Base-by-base conservation (phyloP, 2,113 vertebrate species). In the Pollachius pollachius region DNA sequence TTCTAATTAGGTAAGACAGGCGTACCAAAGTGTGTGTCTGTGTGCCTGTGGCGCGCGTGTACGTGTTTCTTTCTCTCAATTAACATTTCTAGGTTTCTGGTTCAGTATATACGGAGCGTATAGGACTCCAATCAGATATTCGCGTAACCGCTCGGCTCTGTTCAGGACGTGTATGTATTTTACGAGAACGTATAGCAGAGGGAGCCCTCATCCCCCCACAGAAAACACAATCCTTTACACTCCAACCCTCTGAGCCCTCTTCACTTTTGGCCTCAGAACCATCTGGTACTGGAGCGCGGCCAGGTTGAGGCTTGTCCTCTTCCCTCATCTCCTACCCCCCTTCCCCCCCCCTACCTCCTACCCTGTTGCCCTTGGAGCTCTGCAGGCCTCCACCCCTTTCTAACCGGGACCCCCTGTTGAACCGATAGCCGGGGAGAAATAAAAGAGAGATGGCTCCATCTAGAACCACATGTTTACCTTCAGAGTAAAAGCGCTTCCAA, bases 391-490 rank as follows among this genome's bases (percentile, higher is more conserved):
- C 23, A 48, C 59, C 67, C 67, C 73, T 73, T 71, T 76, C 75
- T 65, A 71, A 30, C 68, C 23, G 37, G 66, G 30, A 56, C 52
- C 41, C 27, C 63, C 56, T 70, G 52, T 70, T 73, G 67, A 64
- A 78, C 73, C 62, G 61, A 57, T 8, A n/a, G 71, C 65, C 72
- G 62, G 67, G 59, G 67, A 71, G 69, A 64, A 71, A 48, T 52
- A 48, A 37, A 21, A 64, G 27, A 52, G 52, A 83, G 87, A 76
- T 59, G 70, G 84, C 79, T 76, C 75, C 83, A 88, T 85, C 85
- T 81, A 89, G 83, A 67, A 77, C 64, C 84, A 89, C 87, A 80
- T 54, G 85, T 90, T 89, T 77, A 62, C 57, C 65, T 52, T 70
- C 64, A 17, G 17, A 17, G 23, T 58, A 62, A 27, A 71, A 71